Base-by-base conservation (phyloP, 2,888 invertebrate species). In the Eupithecia abbreviata region DNA sequence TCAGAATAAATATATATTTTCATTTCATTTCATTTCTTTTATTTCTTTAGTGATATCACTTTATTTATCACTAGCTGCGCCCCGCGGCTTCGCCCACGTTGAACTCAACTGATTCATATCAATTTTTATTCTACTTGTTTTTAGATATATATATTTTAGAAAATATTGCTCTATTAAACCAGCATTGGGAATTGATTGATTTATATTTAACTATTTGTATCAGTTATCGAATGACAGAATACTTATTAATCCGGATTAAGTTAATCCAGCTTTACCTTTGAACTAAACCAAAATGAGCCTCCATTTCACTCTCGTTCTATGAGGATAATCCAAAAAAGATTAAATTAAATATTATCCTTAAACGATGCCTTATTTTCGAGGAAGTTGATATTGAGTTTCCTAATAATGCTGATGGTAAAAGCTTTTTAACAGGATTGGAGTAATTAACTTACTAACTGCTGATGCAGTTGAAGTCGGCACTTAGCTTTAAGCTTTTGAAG, bases 351-450 rank as follows among this genome's bases (percentile, higher is more conserved):
- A 68, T 68, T 45, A 68, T 47, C 68, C 45, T 12, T 47, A 66
- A 67, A 18, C n/a, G 9, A 62, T 62, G 62, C 62, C 15, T 66
- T 66, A 42, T 49, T 69, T 69, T 47, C 69, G 18, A 41, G 42
- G 68, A 45, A 45, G 6, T 18, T 12, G 68, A 18, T 45, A 71
- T 74, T 73, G 65, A 65, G 62, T 71, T 74, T 65, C 77, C 30
- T 12, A 73, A 71, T 55, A 41, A 47, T 12, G 47, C 69, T 47
- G 45, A 69, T 13, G 69, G 47, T 69, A 72, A 72, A 70, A 55
- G 41, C 30, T 55, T 55, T 45, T 73, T 71, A 76, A 76, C 73
- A 73, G 42, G 45, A 51, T 76, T 73, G n/a, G 9, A 10, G 45
- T 70, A 69, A 49, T 65, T 65, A 47, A 67, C n/a, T 72, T 65